Percentiles rank a stretch among this genome's conserved stretches.
Evolutionary conservation across 1,140 invertebrate species (phyloP).

Genomic region (Diabrotica undecimpunctata): DNA sequence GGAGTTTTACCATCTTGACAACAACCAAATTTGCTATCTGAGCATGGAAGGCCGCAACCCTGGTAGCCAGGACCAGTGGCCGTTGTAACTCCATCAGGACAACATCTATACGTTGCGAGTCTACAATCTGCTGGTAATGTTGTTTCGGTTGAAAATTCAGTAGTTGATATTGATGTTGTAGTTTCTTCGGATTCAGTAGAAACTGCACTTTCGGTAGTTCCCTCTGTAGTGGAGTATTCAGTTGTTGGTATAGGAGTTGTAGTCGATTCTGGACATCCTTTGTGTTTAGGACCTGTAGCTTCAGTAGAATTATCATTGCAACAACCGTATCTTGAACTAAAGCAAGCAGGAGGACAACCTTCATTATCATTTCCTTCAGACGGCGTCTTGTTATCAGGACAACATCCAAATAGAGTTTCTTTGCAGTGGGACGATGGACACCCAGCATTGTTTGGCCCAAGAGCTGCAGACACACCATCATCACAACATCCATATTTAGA

Average conservation of each 20-base stretch:
- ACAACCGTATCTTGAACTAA: slow-evolving; percentile 67
- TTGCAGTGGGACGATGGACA: slow-evolving; percentile 74
- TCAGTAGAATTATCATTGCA: slow-evolving; percentile 70
- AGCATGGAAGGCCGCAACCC: slow-evolving; percentile 61
- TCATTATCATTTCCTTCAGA: slow-evolving; percentile 79
- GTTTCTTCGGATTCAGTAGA: slow-evolving; percentile 3
- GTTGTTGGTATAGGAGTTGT: slow-evolving; percentile 43
- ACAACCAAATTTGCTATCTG: slow-evolving; percentile 76
- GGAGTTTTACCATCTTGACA: slow-evolving; percentile 81
- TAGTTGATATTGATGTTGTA: slow-evolving; percentile 26
- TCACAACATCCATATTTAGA: slow-evolving; percentile 84
- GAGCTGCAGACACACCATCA: slow-evolving; percentile 80
- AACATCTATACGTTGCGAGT: slow-evolving; percentile 83
- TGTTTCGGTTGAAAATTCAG: slow-evolving; percentile 31
- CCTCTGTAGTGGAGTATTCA: not conserved
- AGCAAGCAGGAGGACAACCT: slow-evolving; percentile 72
- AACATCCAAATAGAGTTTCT: slow-evolving; percentile 80
- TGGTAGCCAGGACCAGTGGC: slow-evolving; percentile 55
- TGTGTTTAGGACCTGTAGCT: slow-evolving; percentile 62
- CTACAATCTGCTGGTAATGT: slow-evolving; percentile 64
- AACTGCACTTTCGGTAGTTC: not conserved
- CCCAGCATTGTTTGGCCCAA: slow-evolving; percentile 63
- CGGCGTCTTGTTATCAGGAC: slow-evolving; percentile 72
- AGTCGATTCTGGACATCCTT: slow-evolving; percentile 57
- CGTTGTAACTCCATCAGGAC: slow-evolving; percentile 77